Evolutionary conservation across 2,113 vertebrate species (phyloP).

Genomic region (Oplegnathus fasciatus): DNA sequence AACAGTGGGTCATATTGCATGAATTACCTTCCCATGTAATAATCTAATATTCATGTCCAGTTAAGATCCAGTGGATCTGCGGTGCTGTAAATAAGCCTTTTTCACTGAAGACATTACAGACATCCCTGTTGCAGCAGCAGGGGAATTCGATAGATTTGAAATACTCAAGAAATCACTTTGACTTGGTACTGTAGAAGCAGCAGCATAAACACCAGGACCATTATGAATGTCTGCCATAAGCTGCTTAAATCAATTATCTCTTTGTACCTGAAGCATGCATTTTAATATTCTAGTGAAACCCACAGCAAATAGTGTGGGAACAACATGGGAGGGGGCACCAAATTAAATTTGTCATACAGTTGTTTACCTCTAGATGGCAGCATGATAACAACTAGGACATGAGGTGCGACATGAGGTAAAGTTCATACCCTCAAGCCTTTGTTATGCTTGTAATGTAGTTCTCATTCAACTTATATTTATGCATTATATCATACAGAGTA

Average conservation of each 20-base stretch:
- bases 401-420: background rate
- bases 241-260: background rate
- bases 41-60: background rate
- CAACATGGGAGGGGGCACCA: background rate
- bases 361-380: conserved; percentile 58
- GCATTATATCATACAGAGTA: background rate
- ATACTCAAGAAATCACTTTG: background rate
- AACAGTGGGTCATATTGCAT: background rate
- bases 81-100: background rate
- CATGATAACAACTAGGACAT: conserved; percentile 16
- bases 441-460: background rate
- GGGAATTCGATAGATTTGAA: background rate
- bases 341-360: background rate
- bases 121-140: background rate
- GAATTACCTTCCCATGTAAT: background rate
- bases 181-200: background rate
- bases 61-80: background rate
- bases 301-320: background rate
- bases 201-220: background rate
- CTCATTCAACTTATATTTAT: background rate
- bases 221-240: background rate
- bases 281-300: background rate
- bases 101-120: background rate
- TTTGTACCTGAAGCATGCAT: background rate
- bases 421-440: background rate